Percentiles rank a stretch among this genome's conserved stretches.
phyloP scores from a whole-genome alignment of 2,113 vertebrate genomes.

The Pipa parva region DNA sequence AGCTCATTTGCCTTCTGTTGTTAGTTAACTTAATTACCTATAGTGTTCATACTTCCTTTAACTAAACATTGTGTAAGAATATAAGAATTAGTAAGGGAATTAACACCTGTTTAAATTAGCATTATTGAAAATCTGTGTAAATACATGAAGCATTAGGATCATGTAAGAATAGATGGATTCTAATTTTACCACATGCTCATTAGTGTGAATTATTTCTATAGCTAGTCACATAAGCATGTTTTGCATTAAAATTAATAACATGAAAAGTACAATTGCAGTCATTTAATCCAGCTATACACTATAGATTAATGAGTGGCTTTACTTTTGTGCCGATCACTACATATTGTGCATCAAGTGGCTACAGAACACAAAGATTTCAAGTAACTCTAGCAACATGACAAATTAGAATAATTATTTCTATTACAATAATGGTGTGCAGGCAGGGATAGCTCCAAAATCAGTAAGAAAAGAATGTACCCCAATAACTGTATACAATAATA shows the following conservation, averaged over 20 bases:
- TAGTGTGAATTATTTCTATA: not conserved
- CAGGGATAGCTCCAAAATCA: too few species aligned
- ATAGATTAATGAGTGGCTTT: too few species aligned
- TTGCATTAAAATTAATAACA: not conserved
- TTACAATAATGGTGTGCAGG: too few species aligned
- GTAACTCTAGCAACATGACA: too few species aligned
- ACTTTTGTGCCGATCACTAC: too few species aligned
- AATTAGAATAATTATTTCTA: too few species aligned
- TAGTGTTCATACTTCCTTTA: not conserved
- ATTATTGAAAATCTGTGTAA: slow-evolving; percentile 9
- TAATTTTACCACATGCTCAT: not conserved
- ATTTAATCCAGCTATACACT: too few species aligned
- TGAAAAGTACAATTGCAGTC: too few species aligned
- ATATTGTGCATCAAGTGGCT: too few species aligned
- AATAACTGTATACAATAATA: too few species aligned
- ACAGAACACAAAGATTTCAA: too few species aligned
- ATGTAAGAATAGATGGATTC: not conserved
- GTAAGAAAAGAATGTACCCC: too few species aligned
- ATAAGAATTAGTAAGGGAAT: slow-evolving; percentile 11
- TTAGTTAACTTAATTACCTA: not conserved
- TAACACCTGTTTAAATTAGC: not conserved
- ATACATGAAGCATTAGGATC: not conserved
- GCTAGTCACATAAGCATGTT: not conserved
- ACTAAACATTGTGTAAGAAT: not conserved
- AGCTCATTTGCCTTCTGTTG: slow-evolving; percentile 5